Conservation (phyloP, 2,797 vertebrate genomes). For the Tenualosa thibaudeaui region DNA sequence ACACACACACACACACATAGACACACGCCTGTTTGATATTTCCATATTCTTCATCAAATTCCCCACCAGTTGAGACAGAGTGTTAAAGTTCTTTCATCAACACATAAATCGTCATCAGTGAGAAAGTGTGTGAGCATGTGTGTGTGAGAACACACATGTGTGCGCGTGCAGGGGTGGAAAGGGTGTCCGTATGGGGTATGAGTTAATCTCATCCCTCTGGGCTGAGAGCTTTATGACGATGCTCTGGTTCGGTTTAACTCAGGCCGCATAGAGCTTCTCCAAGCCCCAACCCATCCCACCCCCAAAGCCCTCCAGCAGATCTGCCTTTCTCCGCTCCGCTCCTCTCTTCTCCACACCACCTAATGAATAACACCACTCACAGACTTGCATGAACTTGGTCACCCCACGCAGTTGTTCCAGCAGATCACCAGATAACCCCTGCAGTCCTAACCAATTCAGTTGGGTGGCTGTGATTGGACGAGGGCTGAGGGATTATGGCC, state of each 20-base stretch:
- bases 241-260: conserved; percentile 50
- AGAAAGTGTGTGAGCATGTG: conserved; percentile 17
- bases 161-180: background rate
- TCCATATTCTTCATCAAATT: background rate
- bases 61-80: background rate
- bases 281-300: conserved; percentile 33
- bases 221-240: conserved; percentile 45
- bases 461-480: background rate
- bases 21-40: background rate
- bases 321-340: background rate
- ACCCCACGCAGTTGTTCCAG: conserved; percentile 14
- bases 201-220: conserved; percentile 52
- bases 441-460: background rate
- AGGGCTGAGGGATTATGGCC: background rate
- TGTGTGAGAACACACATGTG: background rate
- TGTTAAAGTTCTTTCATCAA: conserved; percentile 48
- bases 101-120: conserved; percentile 37
- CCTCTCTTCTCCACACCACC: background rate
- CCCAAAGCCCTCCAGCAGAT: conserved; percentile 27
- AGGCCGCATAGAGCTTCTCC: conserved; percentile 38
- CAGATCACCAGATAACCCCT: background rate
- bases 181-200: background rate
- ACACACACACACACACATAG: background rate
- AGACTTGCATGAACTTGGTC: conserved; percentile 42
- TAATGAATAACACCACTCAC: conserved; percentile 49